Base-by-base conservation (phyloP, 2,113 vertebrate species). In the Hemicordylus capensis region DNA sequence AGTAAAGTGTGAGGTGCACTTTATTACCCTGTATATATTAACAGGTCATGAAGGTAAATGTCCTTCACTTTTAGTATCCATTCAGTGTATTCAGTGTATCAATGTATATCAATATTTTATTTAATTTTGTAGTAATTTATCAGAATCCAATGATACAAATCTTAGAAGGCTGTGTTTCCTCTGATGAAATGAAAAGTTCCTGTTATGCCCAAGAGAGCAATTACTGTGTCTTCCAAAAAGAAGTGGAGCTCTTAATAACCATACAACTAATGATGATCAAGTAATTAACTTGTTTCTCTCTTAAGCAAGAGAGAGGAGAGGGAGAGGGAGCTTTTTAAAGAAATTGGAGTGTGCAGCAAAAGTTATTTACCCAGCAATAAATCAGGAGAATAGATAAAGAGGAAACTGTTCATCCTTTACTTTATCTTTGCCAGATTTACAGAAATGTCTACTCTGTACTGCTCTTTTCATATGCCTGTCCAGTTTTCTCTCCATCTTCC, bases 201-300 rank as follows among this genome's bases (percentile, higher is more conserved):
- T 59, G 22, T 39, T 88, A 22, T 66, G 34, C 76, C 73, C 82
- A 24, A 54, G 90, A 84, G 42, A 5, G 0, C 88, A 89, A 75
- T 63, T 89, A 89, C 78, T 10, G 54, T 0, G 0, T 46, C 59
- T 1, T 74, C 87, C 59, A 81, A 37, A 84, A 20, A 85, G 42
- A 85, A 85, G 82, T 44, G 8, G 24, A 79, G 17, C 6, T 48
- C 20, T 85, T 74, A 81, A 34, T 31, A 81, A 87, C 28, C 37
- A 17, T 37, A 39, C 67, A 85, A 86, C 14, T 87, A 51, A n/a
- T 63, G 54, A 70, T 37, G 56, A 82, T 58, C 61, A 76, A 85
- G 76, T 81, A 87, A 86, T 87, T 87, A 82, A 87, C 78, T 61
- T 39, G 42, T 37, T 64, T 76, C 54, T 84, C 51, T 86, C 75